Evolutionary conservation across 2,888 invertebrate species (phyloP), one percentile per base, ranked within the genome.

Genomic region (Drosophila macrothrix): DNA sequence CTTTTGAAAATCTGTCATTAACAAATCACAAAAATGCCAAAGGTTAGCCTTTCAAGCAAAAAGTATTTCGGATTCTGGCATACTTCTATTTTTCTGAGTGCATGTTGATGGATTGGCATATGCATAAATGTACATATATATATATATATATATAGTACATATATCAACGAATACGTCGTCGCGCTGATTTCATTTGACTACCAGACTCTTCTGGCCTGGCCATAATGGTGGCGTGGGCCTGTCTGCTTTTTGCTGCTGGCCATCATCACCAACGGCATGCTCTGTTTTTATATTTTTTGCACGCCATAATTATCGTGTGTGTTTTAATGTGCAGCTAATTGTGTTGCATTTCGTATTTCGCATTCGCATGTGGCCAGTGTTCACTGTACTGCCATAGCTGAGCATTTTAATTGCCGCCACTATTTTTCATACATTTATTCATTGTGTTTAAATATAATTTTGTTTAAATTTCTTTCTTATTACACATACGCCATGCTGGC

Each of bases 311-410:
- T 91, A 92, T 76, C 76, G 84, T 83, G 75, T 86, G 82, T 81
- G 55, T 88, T 91, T 90, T 91, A 92, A 92, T 92, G 92, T 92
- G 87, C 92, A 92, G 88, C 90, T 92, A 92, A 92, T 92, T 91
- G 92, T 91, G 84, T 83, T 90, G 92, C 91, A 75, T 25, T 59
- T 59, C 46, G 92, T 89, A 74, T 28, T 55, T 53, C 33, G 33
- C 4, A 22, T 60, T 37, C 43, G 43, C 73, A 46, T 76, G 54
- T 43, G 66, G 31, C 53, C 56, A 73, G 61, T 64, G 67, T 68
- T 67, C 71, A 78, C 71, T 78, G 75, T 67, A 58, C 67, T 61
- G 64, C 56, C 49, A 46, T n/a, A 29, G 67, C 41, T 69, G 90
- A 90, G 82, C 83, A 91, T 91, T 91, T 91, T 91, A 91, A 91